These are phyloP conservation scores for Mastomys natalensis DNA, from an alignment of 2,113 vertebrate species.

Conservation along the genomic window DNA sequence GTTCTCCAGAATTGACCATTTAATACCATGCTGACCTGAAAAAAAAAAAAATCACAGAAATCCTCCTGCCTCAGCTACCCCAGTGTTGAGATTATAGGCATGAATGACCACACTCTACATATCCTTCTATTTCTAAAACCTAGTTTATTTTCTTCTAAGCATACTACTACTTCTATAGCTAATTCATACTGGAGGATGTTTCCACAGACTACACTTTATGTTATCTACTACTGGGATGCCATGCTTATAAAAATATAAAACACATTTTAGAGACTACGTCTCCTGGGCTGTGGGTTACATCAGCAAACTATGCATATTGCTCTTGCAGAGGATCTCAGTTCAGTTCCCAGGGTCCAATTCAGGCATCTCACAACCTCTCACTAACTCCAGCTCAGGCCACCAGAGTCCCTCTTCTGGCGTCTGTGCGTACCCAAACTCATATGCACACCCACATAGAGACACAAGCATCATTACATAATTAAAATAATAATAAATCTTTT, in stretches of 20 bases:
- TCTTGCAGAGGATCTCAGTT: not conserved
- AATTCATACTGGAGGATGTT: slow-evolving; percentile 54
- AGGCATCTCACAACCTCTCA: not conserved
- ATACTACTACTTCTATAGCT: slow-evolving; percentile 19
- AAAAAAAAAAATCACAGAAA: not conserved
- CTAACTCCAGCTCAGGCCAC: not conserved
- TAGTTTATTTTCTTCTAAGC: not conserved
- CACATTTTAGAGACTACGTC: not conserved
- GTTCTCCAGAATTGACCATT: not conserved
- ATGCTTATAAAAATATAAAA: slow-evolving; percentile 48
- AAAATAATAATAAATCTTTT: not conserved
- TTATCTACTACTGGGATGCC: slow-evolving; percentile 5
- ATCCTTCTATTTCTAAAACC: slow-evolving; percentile 5
- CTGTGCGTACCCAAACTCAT: not conserved
- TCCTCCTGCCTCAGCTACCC: not conserved
- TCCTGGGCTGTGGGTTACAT: not conserved
- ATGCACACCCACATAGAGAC: not conserved
- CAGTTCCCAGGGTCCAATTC: not conserved
- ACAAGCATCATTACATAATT: not conserved
- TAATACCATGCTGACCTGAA: not conserved
- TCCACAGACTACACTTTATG: not conserved
- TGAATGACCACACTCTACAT: not conserved
- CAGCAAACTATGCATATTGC: not conserved
- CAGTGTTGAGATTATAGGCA: not conserved
- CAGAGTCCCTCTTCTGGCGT: not conserved